phyloP scores from a whole-genome alignment of 1,140 invertebrate genomes.

The Apis florea region DNA sequence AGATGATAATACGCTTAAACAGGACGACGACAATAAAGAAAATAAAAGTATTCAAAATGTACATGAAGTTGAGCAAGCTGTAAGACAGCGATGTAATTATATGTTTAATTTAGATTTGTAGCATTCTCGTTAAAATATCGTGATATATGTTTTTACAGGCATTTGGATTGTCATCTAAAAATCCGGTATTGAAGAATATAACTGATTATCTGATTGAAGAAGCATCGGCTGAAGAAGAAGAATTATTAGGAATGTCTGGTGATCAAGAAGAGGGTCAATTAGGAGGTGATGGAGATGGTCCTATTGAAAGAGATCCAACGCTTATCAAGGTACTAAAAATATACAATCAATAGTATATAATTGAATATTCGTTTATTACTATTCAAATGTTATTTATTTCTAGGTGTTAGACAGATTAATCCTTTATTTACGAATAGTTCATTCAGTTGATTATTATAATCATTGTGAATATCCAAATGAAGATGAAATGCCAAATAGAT shows the following conservation, averaged over 20 bases:
- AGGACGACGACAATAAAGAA: slow-evolving; percentile 67
- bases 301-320: slow-evolving; percentile 90
- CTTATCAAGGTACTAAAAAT: slow-evolving; percentile 84
- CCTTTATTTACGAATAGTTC: slow-evolving; percentile 97
- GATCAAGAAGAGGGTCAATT: slow-evolving; percentile 82
- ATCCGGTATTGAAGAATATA: slow-evolving; percentile 98
- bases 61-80: slow-evolving; percentile 72
- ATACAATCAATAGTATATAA: neutral
- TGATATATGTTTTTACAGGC: slow-evolving; percentile 70
- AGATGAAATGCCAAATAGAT: slow-evolving; percentile 99
- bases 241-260: slow-evolving; percentile 90
- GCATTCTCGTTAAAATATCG: neutral
- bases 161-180: slow-evolving; percentile 93
- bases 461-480: slow-evolving; percentile 99
- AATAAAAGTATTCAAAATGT: slow-evolving; percentile 54
- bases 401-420: slow-evolving; percentile 91
- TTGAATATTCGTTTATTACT: neutral
- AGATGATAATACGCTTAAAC: slow-evolving; percentile 63
- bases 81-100: slow-evolving; percentile 52
- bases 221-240: slow-evolving; percentile 98
- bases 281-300: slow-evolving; percentile 80
- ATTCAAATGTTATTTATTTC: slow-evolving; percentile 20
- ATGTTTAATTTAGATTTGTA: neutral
- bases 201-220: slow-evolving; percentile 99
- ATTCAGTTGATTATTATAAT: slow-evolving; percentile 99